These are phyloP conservation scores for Spea hammondii DNA, from an alignment of 2,797 vertebrate species.

Conservation along the genomic window DNA sequence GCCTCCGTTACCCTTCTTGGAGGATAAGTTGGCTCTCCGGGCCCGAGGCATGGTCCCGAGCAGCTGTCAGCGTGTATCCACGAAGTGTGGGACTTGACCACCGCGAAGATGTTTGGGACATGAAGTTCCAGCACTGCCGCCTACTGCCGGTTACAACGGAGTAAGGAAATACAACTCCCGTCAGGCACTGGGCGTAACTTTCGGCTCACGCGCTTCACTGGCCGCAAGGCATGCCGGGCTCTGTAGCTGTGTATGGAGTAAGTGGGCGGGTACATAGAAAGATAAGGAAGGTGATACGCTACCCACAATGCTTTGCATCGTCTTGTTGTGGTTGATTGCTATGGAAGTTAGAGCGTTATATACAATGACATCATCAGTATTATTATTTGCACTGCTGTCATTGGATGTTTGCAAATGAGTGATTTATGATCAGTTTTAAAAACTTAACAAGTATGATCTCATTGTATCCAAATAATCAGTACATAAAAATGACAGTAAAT, in stretches of 20 bases:
- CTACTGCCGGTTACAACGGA: not conserved
- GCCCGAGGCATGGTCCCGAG: constrained; percentile 56
- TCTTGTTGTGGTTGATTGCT: not conserved
- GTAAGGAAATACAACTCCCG: constrained; percentile 56
- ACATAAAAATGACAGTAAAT: no score
- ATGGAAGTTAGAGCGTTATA: no score
- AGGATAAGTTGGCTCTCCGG: constrained; percentile 51
- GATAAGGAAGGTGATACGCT: not conserved
- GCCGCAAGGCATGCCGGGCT: not conserved
- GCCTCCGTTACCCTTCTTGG: constrained; percentile 47
- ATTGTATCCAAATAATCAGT: no score
- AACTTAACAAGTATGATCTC: no score
- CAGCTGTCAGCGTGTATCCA: constrained; percentile 41
- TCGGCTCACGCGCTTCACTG: no score
- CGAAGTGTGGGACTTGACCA: not conserved
- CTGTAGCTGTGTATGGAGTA: not conserved
- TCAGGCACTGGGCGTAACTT: not conserved
- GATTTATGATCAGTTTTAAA: no score
- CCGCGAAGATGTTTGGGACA: constrained; percentile 52
- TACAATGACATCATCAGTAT: no score
- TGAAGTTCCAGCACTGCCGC: constrained; percentile 36
- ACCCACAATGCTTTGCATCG: not conserved
- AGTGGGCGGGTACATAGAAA: not conserved
- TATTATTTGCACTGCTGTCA: no score
- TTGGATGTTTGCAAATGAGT: no score